Evolutionary conservation across 2,113 vertebrate genomes (phyloP).

Genomic region (Panthera leo): DNA sequence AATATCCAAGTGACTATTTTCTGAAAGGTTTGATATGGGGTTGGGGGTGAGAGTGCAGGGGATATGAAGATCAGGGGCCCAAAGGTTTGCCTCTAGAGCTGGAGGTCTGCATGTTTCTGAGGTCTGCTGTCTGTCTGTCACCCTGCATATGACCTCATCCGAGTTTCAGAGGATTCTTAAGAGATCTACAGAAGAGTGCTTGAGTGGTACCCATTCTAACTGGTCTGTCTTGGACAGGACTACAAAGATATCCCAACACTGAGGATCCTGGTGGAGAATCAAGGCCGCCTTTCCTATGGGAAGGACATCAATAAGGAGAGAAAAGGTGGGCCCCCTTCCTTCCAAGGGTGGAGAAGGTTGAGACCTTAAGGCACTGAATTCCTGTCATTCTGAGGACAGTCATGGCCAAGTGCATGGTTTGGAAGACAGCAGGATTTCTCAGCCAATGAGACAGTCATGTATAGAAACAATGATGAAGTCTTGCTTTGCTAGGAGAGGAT

Average conservation of each 20-base stretch:
- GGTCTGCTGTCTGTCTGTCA: neutral
- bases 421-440: neutral
- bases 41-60: neutral
- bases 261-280: slow-evolving; percentile 93
- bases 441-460: neutral
- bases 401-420: neutral
- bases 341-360: neutral
- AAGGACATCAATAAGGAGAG: slow-evolving; percentile 88
- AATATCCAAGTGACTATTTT: neutral
- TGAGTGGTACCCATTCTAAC: neutral
- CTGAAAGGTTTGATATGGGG: neutral
- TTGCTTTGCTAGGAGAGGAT: neutral
- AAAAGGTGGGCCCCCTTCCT: slow-evolving; percentile 87
- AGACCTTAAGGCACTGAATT: neutral
- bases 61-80: too few species aligned
- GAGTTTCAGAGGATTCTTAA: neutral
- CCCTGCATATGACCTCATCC: neutral
- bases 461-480: neutral
- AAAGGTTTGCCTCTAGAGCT: neutral
- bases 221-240: slow-evolving; percentile 79
- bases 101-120: neutral
- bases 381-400: neutral
- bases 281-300: slow-evolving; percentile 90
- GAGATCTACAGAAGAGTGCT: neutral
- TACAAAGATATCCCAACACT: slow-evolving; percentile 78